Base-by-base conservation (phyloP, 2,113 vertebrate species). In the Takifugu bimaculatus region DNA sequence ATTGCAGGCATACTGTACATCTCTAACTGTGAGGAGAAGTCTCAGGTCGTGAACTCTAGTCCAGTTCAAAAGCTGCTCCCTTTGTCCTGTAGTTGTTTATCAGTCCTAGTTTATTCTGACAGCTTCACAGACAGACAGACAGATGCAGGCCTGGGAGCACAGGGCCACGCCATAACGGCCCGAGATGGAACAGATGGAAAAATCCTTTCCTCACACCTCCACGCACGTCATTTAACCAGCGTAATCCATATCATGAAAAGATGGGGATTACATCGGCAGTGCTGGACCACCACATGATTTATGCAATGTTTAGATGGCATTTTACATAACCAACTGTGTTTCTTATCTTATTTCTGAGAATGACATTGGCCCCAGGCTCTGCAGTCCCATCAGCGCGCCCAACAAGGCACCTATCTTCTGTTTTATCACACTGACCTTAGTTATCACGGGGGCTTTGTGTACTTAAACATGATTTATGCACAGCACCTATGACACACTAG, bases 301-400 rank as follows among this genome's bases (percentile, higher is more conserved):
- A 50, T 72, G 76, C 56, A 68, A 59, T 71, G 78, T 84, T 85
- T 78, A 74, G 52, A 77, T 67, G 74, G 74, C 11, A 12, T 75
- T 82, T 78, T 74, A 71, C 60, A 57, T 65, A 81, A 77, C 75
- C 6, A 0, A 4, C 20, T 63, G 6, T 57, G 52, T 60, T 28
- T 72, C 32, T 82, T 78, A 75, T 79, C 29, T 11, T 60, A 57
- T 62, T 65, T 58, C 6, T 4, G 43, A 49, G 56, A 63, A 42
- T 25, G 63, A 45, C 70, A 61, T 63, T 81, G 70, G 77, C 69
- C 56, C 49, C 1, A 6, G 32, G 48, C 50, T 63, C 51, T 4
- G 27, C 26, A 48, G 35, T 60, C 58, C 53, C 12, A 1, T 57
- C 55, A 26, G 49, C 44, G 47, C 47, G 11, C 12, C 35, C 35